Conservation (phyloP, 2,797 vertebrate species). For the Enteromius afrohamiltoni region DNA sequence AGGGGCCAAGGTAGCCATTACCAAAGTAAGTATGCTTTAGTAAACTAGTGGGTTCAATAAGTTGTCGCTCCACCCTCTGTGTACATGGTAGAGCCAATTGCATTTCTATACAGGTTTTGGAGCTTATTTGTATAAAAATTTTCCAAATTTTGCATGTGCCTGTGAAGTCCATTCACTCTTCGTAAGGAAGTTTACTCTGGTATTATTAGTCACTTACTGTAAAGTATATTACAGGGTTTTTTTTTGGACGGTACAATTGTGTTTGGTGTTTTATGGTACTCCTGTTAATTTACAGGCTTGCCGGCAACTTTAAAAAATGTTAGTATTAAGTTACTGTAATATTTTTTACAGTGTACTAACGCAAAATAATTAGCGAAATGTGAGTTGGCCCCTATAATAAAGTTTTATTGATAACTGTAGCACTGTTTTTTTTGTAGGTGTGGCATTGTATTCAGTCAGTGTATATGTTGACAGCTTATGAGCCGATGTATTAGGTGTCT, state of each 20-base stretch:
- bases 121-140: not conserved
- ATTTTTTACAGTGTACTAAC: not conserved
- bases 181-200: not conserved
- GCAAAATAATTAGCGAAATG: not conserved
- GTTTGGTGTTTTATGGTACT: no score
- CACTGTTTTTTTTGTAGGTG: not conserved
- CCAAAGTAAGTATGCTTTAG: slow-evolving; percentile 87
- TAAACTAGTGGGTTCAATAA: not conserved
- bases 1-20: slow-evolving; percentile 96
- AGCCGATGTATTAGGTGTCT: not conserved
- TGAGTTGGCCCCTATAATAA: not conserved
- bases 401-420: not conserved
- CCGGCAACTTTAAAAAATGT: no score
- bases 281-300: not conserved
- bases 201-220: no score
- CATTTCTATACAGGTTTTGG: not conserved
- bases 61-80: not conserved
- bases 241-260: not conserved
- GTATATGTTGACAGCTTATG: no score
- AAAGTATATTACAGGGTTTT: not conserved
- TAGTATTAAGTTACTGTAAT: not conserved
- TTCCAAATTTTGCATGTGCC: not conserved
- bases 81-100: not conserved
- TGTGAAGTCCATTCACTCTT: not conserved
- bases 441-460: not conserved